phyloP scores from a whole-genome alignment of 2,888 invertebrate genomes.

The Polietes domitor region DNA sequence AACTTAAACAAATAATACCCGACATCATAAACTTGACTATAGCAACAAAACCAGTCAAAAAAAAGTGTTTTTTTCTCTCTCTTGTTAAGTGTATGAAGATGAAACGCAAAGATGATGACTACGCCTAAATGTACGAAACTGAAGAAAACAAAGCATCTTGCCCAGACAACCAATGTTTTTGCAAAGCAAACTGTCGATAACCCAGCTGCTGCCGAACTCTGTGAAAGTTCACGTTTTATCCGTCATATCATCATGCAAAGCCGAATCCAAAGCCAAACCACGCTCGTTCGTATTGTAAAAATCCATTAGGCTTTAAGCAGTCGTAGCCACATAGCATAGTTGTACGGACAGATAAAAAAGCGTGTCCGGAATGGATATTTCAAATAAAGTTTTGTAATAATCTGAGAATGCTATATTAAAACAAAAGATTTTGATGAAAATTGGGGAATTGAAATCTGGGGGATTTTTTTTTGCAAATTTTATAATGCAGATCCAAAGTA shows the following conservation, averaged over 20 bases:
- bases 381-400: too few species aligned
- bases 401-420: too few species aligned
- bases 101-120: slow-evolving; percentile 29
- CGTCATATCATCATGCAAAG: too few species aligned
- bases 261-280: background rate
- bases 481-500: too few species aligned
- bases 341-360: too few species aligned
- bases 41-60: background rate
- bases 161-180: slow-evolving; percentile 21
- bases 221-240: background rate
- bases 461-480: too few species aligned
- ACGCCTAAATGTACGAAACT: slow-evolving; percentile 41
- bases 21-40: background rate
- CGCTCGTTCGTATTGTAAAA: background rate
- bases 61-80: background rate
- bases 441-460: too few species aligned
- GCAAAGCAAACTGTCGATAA: slow-evolving; percentile 38
- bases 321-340: background rate
- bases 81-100: slow-evolving; percentile 38
- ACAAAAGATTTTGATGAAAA: too few species aligned
- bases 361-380: too few species aligned
- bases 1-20: background rate
- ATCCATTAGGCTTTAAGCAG: background rate
- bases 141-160: slow-evolving; percentile 11
- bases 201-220: background rate